Evolutionary conservation across 1,140 invertebrate genomes (phyloP), one percentile per base, ranked within the genome.

Genomic region (Papilio aristodemus): DNA sequence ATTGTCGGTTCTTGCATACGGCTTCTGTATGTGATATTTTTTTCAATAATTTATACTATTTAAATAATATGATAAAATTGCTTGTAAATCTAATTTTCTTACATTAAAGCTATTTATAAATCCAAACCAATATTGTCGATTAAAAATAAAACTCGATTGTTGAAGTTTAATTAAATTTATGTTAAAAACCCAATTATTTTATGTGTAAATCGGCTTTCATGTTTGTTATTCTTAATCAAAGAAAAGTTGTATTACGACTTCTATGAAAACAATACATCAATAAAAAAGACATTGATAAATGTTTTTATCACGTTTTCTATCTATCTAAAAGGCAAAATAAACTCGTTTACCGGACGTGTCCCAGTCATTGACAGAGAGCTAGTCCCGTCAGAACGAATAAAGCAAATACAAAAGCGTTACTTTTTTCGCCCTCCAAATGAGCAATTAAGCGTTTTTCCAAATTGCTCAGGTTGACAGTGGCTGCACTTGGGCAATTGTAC

Each of bases 391-490:
- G 46, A 19, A 8, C 43, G 17, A 22, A 54, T 25, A 54, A 54
- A 54, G 46, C 19, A 54, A 54, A 54, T 54, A 54, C 46, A 54
- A 54, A 50, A 54, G 46, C 46, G 46, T 54, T 62, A 62, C 36
- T 17, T 62, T 62, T 66, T 36, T 27, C 43, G n/a, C 41, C 63
- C 63, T 66, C 14, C 43, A 50, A 74, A 81, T 69, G 60, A 68
- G 63, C 73, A 73, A 74, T 76, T 74, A 71, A 75, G 69, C 59
- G 43, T 72, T 80, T 89, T 85, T 79, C 74, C 69, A 82, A 87
- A 89, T 86, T 84, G 81, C 78, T 67, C 72, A 76, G 67, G 70
- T 74, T 80, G 81, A 83, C 83, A 87, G 74, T 75, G 39, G 68
- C 74, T 70, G 64, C 79, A 80, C 72, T 85, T 75, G 74, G 75